Evolutionary conservation across 1,140 invertebrate genomes (phyloP).

Genomic region (Belonocnema kinseyi): DNA sequence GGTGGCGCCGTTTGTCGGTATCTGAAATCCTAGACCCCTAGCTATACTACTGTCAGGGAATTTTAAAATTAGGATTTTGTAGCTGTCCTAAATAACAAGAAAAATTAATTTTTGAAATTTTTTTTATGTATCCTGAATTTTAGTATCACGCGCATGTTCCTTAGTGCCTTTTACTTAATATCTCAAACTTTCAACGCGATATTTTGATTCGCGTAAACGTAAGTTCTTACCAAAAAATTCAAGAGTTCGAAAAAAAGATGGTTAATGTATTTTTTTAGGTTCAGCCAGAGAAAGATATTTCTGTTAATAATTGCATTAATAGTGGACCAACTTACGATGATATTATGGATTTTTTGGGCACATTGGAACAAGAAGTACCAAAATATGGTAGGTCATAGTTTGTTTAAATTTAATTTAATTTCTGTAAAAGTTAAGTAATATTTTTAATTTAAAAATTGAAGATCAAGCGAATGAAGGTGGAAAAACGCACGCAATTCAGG

Average conservation of each 20-base stretch:
- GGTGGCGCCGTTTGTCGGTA: too few species aligned
- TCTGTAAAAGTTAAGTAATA: neutral
- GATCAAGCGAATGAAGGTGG: neutral
- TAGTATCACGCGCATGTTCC: too few species aligned
- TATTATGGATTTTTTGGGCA: conserved; percentile 65
- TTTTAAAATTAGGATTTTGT: too few species aligned
- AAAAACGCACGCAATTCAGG: neutral
- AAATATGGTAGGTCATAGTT: conserved; percentile 36
- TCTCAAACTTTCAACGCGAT: too few species aligned
- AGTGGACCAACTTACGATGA: conserved; percentile 64
- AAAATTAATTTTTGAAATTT: too few species aligned
- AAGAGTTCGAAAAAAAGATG: neutral
- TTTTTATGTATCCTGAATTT: too few species aligned
- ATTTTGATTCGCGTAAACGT: too few species aligned
- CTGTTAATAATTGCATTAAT: conserved; percentile 28
- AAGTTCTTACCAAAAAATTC: too few species aligned
- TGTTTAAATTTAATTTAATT: neutral
- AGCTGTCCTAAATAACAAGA: too few species aligned
- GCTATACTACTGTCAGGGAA: too few species aligned
- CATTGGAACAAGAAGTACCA: conserved; percentile 55
- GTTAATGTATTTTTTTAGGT: conserved; percentile 48
- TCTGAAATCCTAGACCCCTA: too few species aligned
- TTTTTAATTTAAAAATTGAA: neutral
- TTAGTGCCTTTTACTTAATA: too few species aligned
- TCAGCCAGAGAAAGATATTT: conserved; percentile 63